Evolutionary conservation across 2,888 invertebrate species (phyloP).

Genomic region (Tetheella fluctuosa): DNA sequence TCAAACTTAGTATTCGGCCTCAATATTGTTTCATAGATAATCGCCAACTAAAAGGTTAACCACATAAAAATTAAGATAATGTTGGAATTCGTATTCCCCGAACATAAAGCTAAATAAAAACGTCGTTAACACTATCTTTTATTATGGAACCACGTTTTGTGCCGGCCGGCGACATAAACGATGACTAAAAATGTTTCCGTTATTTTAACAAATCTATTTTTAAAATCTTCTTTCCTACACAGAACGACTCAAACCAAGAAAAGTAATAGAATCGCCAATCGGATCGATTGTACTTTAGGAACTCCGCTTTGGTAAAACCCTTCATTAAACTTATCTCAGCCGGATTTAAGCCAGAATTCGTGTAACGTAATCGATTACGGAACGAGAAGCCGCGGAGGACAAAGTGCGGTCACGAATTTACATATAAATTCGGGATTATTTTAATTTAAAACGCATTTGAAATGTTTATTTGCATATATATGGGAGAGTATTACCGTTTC

Average conservation of each 20-base stretch:
- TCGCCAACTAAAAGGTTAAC: conserved; percentile 63
- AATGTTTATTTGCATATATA: conserved; percentile 81
- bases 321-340: conserved; percentile 77
- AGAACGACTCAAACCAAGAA: background rate
- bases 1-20: conserved; percentile 52
- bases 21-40: conserved; percentile 60
- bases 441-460: conserved; percentile 81
- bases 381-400: conserved; percentile 78
- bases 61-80: conserved; percentile 75
- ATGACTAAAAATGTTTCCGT: conserved; percentile 46
- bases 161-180: conserved; percentile 46
- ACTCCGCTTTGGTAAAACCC: conserved; percentile 68
- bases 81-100: conserved; percentile 58
- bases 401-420: conserved; percentile 79
- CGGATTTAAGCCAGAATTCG: conserved; percentile 72
- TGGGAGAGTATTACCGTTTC: conserved; percentile 73
- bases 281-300: conserved; percentile 63
- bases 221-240: background rate
- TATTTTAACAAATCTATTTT: conserved; percentile 30
- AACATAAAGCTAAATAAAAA: conserved; percentile 55
- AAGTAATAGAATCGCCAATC: conserved; percentile 59
- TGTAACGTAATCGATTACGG: conserved; percentile 79
- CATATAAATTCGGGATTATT: conserved; percentile 82
- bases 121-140: conserved; percentile 55
- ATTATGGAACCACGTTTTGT: conserved; percentile 44